Base-by-base conservation (phyloP, 2,113 vertebrate species). In the Forbesichthys papilliferus region DNA sequence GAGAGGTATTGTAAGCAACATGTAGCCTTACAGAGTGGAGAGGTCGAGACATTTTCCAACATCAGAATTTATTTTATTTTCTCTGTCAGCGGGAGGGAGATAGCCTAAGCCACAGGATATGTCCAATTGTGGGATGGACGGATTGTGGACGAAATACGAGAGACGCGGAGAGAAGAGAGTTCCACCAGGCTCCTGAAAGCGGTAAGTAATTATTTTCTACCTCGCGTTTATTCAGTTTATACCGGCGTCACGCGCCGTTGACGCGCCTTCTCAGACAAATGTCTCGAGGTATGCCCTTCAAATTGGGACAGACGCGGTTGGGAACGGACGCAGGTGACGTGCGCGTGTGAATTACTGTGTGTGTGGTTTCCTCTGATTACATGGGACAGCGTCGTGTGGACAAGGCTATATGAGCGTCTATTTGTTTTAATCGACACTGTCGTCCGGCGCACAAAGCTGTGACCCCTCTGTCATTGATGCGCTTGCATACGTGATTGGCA, bases 381-480 rank as follows among this genome's bases (percentile, higher is more conserved):
- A 42, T 42, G 36, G 63, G 59, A 49, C 61, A 42, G 14, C 51
- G 27, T 64, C 53, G 10, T 33, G 55, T 64, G 36, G 64, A 68
- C 66, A 61, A 36, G 54, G 76, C 52, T 58, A 67, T 27, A 64
- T 51, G 55, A 73, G 51, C 33, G 60, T 20, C 51, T 68, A n/a
- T 60, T 68, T 68, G 66, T 69, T 68, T 67, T 75, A 78, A 46
- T 52, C 55, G 76, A 80, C 78, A 49, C 79, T 66, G 72, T 75
- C 86, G 84, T 81, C 78, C 86, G 85, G 88, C 64, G 83, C 63
- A 81, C 68, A 81, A 75, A 66, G 77, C 82, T 91, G 90, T 93
- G 91, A 93, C 92, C 92, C 91, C 83, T 90, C 90, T 92, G 92
- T 92, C 91, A 93, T 92, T 93, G 92, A 91, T 92, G 90, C 87